These are phyloP conservation scores for Rhopalosiphum nymphaeae DNA, from an alignment of 2,888 invertebrate genomes.

Conservation along the genomic window DNA sequence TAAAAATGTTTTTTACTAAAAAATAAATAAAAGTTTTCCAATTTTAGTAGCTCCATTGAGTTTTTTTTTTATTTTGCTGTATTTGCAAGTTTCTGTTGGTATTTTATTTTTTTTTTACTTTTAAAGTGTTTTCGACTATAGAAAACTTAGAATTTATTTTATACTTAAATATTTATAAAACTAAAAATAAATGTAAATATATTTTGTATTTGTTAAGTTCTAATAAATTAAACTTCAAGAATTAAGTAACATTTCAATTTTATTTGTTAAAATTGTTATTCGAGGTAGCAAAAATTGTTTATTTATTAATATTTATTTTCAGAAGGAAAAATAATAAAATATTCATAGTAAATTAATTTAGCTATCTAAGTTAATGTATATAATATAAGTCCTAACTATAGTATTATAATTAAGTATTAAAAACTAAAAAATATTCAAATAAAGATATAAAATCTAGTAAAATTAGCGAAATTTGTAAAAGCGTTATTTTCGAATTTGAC, in stretches of 20 bases:
- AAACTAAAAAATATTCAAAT: not conserved
- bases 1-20: constrained; percentile 44
- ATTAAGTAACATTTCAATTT: not conserved
- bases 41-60: constrained; percentile 25
- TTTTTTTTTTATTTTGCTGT: not conserved
- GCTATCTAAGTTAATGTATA: not conserved
- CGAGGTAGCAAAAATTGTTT: not conserved
- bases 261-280: not conserved
- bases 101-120: constrained; percentile 6
- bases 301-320: not conserved
- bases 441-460: not conserved
- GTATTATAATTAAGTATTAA: not conserved
- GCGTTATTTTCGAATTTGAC: not conserved
- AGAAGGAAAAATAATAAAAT: not conserved
- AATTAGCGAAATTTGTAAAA: not conserved
- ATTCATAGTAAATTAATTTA: not conserved
- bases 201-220: not conserved
- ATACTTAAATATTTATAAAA: constrained; percentile 17
- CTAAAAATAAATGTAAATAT: not conserved
- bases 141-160: constrained; percentile 13
- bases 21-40: constrained; percentile 28
- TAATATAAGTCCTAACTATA: not conserved
- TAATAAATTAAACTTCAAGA: not conserved
- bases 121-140: not conserved
- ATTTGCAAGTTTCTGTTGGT: constrained; percentile 20